phyloP scores from a whole-genome alignment of 2,888 invertebrate genomes.

The Mystacides longicornis region DNA sequence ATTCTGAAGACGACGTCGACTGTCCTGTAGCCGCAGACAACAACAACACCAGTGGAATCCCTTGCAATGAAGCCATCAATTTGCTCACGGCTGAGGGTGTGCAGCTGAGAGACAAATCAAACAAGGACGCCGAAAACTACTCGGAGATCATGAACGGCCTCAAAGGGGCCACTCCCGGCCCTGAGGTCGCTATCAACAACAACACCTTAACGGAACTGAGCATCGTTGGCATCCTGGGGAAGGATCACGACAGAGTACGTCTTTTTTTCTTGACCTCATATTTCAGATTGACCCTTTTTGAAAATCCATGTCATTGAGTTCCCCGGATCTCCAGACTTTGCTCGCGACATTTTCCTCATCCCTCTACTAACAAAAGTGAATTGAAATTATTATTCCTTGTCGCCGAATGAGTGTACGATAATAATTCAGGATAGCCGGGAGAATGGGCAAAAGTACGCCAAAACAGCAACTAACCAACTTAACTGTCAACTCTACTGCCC shows the following conservation, averaged over 20 bases:
- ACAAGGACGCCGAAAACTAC: slow-evolving; percentile 19
- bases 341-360: too few relatives aligned
- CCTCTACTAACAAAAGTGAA: too few relatives aligned
- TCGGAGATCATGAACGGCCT: slow-evolving; percentile 16
- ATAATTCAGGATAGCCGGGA: too few relatives aligned
- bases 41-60: slow-evolving; percentile 17
- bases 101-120: slow-evolving; percentile 22
- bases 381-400: too few relatives aligned
- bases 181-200: slow-evolving; percentile 26
- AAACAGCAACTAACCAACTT: too few relatives aligned
- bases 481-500: too few relatives aligned
- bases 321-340: too few relatives aligned
- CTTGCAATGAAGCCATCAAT: slow-evolving; percentile 40
- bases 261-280: neutral
- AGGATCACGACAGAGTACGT: slow-evolving; percentile 49
- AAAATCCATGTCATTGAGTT: too few relatives aligned
- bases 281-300: too few relatives aligned
- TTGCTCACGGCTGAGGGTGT: slow-evolving; percentile 9
- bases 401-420: too few relatives aligned
- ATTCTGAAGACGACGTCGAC: slow-evolving; percentile 36
- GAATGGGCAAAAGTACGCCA: too few relatives aligned
- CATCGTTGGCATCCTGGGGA: slow-evolving; percentile 48
- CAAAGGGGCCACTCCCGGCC: neutral
- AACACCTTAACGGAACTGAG: slow-evolving; percentile 42
- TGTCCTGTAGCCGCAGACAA: slow-evolving; percentile 8